Evolutionary conservation across 2,113 vertebrate species (phyloP).

Genomic region (Elaphurus davidianus): DNA sequence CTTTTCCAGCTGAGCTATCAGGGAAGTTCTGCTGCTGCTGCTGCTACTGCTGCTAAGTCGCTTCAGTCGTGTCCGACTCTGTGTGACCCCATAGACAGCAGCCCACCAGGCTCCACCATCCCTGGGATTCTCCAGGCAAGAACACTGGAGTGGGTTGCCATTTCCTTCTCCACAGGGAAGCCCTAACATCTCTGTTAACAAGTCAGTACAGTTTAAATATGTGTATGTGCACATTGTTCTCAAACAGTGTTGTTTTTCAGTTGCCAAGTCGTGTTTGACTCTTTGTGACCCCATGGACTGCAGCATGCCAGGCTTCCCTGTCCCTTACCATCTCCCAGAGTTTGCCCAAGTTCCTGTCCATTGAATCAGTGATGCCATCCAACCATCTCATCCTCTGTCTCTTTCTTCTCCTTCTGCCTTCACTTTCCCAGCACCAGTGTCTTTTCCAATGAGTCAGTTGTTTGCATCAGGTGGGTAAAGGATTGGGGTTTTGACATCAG

Average conservation of each 20-base stretch:
- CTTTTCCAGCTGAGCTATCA: neutral
- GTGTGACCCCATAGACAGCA: too few relatives aligned
- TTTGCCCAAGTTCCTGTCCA: neutral
- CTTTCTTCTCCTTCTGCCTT: neutral
- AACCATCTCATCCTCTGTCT: neutral
- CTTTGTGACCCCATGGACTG: neutral
- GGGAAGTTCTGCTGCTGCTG: neutral
- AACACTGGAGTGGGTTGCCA: too few relatives aligned
- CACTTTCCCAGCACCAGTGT: neutral
- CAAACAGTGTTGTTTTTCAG: neutral
- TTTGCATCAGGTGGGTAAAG: neutral
- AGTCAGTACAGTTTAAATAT: neutral
- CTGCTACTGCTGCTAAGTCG: too few relatives aligned
- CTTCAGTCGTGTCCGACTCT: too few relatives aligned
- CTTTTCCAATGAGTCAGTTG: neutral
- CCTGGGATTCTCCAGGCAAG: too few relatives aligned
- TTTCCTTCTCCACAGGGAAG: neutral
- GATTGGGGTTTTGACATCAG: neutral
- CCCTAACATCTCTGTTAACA: neutral
- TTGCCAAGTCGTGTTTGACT: neutral
- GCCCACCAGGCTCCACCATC: too few relatives aligned
- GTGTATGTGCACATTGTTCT: neutral
- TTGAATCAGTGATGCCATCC: neutral
- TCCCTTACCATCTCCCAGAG: neutral
- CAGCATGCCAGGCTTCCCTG: neutral